Conservation (phyloP, 2,888 invertebrate genomes). For the Norana najaformis region DNA sequence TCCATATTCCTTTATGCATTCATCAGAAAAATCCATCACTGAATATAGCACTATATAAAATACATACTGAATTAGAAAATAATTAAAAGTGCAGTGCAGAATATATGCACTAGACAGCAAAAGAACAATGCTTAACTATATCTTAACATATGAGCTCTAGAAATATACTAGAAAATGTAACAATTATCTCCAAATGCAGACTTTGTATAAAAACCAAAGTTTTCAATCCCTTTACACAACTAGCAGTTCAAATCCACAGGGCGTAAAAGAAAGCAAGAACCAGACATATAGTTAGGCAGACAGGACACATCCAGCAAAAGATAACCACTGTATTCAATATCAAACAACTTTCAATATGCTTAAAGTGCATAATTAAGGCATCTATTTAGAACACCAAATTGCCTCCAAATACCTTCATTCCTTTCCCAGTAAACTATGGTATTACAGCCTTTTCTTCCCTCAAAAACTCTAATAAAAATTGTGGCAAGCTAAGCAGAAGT, state of each 20-base stretch:
- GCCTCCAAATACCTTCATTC: background rate
- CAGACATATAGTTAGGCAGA: background rate
- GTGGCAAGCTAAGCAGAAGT: background rate
- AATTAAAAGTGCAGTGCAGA: background rate
- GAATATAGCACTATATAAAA: background rate
- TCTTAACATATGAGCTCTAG: background rate
- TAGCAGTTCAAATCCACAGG: background rate
- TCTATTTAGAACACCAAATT: background rate
- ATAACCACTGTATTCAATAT: background rate
- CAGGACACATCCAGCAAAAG: background rate
- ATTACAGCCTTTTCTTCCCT: background rate
- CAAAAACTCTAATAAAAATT: background rate
- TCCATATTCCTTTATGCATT: background rate
- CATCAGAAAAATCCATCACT: background rate
- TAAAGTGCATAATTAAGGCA: background rate
- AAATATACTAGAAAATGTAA: background rate
- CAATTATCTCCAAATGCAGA: background rate
- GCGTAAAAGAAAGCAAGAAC: background rate
- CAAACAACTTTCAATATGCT: background rate
- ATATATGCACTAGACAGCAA: background rate
- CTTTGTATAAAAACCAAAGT: background rate
- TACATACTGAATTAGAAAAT: background rate
- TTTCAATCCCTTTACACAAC: background rate
- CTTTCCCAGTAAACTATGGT: background rate
- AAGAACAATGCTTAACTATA: slow-evolving; percentile 1